A percentile compares a stretch with the other conserved stretches of the same genome.
These are phyloP conservation scores for Oeneis ivallda DNA, from an alignment of 2,888 invertebrate genomes.

Conservation along the genomic window DNA sequence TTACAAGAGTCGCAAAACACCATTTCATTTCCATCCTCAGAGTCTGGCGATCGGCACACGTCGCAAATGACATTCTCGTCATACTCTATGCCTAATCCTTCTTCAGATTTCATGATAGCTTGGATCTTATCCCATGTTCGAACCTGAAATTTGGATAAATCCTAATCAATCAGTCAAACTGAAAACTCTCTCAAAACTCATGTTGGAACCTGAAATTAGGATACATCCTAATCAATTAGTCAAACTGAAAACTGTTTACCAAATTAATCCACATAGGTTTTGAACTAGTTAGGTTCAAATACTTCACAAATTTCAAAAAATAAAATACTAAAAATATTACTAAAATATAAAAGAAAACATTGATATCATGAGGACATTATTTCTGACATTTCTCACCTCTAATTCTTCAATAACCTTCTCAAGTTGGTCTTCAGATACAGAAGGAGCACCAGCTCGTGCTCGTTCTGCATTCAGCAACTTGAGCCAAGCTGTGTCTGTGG, in stretches of 20 bases:
- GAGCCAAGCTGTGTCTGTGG: slow-evolving; percentile 95
- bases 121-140: slow-evolving; percentile 97
- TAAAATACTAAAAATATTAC: neutral
- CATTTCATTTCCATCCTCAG: slow-evolving; percentile 99
- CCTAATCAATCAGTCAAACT: neutral
- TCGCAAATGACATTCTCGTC: slow-evolving; percentile 99
- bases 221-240: neutral
- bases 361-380: neutral
- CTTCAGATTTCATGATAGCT: slow-evolving; percentile 93
- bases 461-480: slow-evolving; percentile 93
- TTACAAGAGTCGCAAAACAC: slow-evolving; percentile 99
- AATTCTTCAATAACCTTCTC: slow-evolving; percentile 96
- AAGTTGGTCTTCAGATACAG: slow-evolving; percentile 92
- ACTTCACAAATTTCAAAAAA: neutral
- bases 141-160: slow-evolving; percentile 66
- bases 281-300: no score
- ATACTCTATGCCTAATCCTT: slow-evolving; percentile 97
- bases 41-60: slow-evolving; percentile 98
- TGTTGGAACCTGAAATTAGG: slow-evolving; percentile 84
- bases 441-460: slow-evolving; percentile 86
- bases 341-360: neutral
- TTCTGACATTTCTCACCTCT: slow-evolving; percentile 80
- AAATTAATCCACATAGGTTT: no score
- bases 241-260: no score
- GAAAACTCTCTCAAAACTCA: slow-evolving; percentile 87